phyloP scores from a whole-genome alignment of 2,797 vertebrate genomes.

The Schizopygopsis pylzovi region DNA sequence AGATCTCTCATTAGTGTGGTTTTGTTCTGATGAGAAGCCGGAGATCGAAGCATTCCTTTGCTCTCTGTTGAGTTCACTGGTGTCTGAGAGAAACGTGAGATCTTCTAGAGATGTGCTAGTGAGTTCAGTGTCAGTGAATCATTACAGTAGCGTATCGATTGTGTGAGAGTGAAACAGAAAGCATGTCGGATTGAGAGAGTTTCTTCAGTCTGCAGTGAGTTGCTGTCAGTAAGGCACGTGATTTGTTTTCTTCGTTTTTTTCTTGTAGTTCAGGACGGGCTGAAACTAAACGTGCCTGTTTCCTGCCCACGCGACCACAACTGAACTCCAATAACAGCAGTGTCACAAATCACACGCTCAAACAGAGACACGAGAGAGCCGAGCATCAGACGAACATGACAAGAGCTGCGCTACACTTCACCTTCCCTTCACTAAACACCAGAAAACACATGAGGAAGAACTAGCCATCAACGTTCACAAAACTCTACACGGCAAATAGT shows the following conservation, averaged over 20 bases:
- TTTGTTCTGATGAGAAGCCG: background rate
- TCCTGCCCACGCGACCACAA: slow-evolving; percentile 49
- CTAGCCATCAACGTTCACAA: too few species aligned
- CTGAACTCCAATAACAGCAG: slow-evolving; percentile 59
- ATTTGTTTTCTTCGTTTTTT: slow-evolving; percentile 24
- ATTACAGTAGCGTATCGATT: background rate
- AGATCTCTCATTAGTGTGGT: background rate
- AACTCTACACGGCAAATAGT: too few species aligned
- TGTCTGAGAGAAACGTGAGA: background rate
- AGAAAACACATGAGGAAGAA: background rate
- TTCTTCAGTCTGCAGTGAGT: background rate
- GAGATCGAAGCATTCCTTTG: background rate
- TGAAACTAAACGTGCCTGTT: slow-evolving; percentile 42
- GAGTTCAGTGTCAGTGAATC: background rate
- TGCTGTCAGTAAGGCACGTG: slow-evolving; percentile 29
- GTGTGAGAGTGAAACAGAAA: background rate
- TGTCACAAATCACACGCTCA: slow-evolving; percentile 45
- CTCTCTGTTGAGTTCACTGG: background rate
- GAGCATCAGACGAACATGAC: background rate
- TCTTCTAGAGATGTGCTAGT: background rate
- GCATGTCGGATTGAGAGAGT: background rate
- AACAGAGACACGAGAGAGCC: background rate
- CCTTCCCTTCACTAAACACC: background rate
- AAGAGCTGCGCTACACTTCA: background rate
- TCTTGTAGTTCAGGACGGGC: background rate